Conservation (phyloP, 2,888 invertebrate species). For the Plebejus argus region DNA sequence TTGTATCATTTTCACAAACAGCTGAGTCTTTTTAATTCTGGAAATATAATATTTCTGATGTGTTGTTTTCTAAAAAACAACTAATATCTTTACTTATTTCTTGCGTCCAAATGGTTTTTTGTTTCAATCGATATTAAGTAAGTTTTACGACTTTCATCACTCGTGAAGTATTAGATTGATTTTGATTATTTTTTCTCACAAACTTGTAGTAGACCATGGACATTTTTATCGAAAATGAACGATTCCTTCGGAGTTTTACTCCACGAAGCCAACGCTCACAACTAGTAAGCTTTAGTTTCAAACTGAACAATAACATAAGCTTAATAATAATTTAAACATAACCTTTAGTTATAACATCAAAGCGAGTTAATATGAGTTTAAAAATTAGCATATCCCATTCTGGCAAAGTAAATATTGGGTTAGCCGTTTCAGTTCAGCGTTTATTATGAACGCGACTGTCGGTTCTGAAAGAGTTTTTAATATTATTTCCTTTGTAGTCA, state of each 20-base stretch:
- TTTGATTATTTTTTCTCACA: no score
- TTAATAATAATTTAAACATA: background rate
- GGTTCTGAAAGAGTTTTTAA: background rate
- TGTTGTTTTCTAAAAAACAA: no score
- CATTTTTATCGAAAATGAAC: no score
- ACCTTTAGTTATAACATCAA: slow-evolving; percentile 16
- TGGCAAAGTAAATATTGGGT: slow-evolving; percentile 16
- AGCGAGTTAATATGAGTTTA: slow-evolving; percentile 20
- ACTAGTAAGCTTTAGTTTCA: background rate
- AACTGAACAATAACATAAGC: background rate
- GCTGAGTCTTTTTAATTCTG: background rate
- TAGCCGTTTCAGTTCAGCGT: slow-evolving; percentile 13
- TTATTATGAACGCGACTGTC: slow-evolving; percentile 4
- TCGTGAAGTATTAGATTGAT: no score
- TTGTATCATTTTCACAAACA: background rate
- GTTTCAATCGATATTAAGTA: no score
- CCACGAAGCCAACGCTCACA: background rate
- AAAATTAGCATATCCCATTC: slow-evolving; percentile 28
- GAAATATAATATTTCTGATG: background rate
- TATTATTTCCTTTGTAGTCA: background rate
- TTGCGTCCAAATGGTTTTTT: no score
- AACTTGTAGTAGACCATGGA: no score
- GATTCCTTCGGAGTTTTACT: no score
- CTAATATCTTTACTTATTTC: no score
- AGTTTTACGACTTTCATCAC: no score